Conservation (phyloP, 2,888 invertebrate species). For the Stramonita haemastoma region DNA sequence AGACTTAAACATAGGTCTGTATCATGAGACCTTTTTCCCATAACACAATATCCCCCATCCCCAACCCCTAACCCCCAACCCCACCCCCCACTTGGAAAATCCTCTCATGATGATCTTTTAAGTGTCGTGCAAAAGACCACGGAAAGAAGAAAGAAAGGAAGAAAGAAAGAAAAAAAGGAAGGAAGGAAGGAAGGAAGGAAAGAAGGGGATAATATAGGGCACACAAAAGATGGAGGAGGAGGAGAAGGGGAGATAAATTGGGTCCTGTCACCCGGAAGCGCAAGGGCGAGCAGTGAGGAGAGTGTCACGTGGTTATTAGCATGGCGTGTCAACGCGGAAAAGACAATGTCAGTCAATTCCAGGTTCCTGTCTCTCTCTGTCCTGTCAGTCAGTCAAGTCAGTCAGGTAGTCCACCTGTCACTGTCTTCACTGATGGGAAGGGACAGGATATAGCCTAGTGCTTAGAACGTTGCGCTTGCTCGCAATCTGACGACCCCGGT, state of each 20-base stretch:
- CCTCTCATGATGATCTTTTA: no score
- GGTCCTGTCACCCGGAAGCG: neutral
- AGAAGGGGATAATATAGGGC: no score
- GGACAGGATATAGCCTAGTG: no score
- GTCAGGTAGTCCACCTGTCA: neutral
- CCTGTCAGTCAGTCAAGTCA: neutral
- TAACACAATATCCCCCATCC: no score
- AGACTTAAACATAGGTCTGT: no score
- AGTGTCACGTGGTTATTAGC: neutral
- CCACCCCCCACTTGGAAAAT: no score
- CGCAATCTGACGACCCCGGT: no score
- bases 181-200: neutral
- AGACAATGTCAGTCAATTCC: neutral
- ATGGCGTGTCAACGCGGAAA: neutral
- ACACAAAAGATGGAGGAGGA: no score
- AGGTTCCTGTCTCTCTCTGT: neutral
- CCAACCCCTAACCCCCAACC: no score
- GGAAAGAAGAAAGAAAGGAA: no score
- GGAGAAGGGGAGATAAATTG: neutral
- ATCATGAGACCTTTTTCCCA: no score
- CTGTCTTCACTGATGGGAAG: neutral
- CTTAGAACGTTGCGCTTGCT: no score
- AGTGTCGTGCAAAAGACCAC: neutral
- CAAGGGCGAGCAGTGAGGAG: neutral
- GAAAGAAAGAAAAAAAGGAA: neutral